Conservation (phyloP, 2,797 vertebrate species). For the Borostomias antarcticus region DNA sequence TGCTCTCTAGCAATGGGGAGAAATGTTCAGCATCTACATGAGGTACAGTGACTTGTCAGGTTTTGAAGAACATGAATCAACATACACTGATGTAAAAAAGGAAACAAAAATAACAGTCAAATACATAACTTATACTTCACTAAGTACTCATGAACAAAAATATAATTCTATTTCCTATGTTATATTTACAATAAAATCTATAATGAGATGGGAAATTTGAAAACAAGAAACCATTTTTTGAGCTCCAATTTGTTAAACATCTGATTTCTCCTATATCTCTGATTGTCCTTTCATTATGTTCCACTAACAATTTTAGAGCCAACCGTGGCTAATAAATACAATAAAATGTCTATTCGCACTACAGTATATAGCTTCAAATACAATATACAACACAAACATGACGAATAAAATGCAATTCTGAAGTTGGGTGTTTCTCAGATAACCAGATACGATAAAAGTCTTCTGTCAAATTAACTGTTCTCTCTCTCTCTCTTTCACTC, state of each 20-base stretch:
- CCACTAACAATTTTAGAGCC: conserved; percentile 93
- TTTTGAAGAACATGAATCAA: conserved; percentile 87
- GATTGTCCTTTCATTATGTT: conserved; percentile 90
- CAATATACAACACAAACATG: conserved; percentile 78
- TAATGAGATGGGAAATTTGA: conserved; percentile 88
- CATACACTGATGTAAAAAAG: conserved; percentile 70
- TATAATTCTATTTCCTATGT: conserved; percentile 97
- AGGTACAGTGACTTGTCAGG: conserved; percentile 90
- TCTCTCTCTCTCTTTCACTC: conserved; percentile 59
- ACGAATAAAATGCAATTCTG: conserved; percentile 75
- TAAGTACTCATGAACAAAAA: conserved; percentile 94
- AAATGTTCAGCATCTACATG: conserved; percentile 85
- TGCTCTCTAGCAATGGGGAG: conserved; percentile 71
- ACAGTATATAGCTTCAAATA: conserved; percentile 88
- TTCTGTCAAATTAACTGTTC: conserved; percentile 79
- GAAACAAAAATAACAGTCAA: conserved; percentile 76
- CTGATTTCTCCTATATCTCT: conserved; percentile 61
- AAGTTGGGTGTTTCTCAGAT: conserved; percentile 80
- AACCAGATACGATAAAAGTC: conserved; percentile 78
- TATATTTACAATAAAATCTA: conserved; percentile 96
- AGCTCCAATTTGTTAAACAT: conserved; percentile 81
- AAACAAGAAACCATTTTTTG: conserved; percentile 79
- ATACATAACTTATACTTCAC: conserved; percentile 97
- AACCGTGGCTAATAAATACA: conserved; percentile 94
- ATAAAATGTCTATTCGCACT: conserved; percentile 81